Conservation (phyloP, 2,797 vertebrate genomes). For the Botia kubotai region DNA sequence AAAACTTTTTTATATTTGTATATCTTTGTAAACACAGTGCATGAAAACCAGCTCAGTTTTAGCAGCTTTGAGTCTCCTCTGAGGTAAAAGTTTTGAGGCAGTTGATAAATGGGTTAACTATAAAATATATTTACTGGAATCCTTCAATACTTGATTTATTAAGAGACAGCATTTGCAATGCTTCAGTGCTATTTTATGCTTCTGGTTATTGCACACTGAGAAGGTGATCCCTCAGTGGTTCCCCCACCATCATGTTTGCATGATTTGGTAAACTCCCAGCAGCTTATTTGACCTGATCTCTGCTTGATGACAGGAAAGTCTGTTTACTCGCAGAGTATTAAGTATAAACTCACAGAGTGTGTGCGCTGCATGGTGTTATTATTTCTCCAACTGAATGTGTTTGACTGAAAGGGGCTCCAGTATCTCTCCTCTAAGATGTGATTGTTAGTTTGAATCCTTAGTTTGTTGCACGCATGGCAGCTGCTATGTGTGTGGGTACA, state of each 20-base stretch:
- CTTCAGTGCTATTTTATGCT: slow-evolving; percentile 2
- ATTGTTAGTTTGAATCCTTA: not conserved
- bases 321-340: not conserved
- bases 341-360: not conserved
- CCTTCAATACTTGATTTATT: not conserved
- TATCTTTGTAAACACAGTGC: too few species aligned
- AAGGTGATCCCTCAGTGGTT: not conserved
- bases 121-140: not conserved
- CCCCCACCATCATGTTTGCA: not conserved
- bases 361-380: too few species aligned
- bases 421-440: slow-evolving; percentile 3
- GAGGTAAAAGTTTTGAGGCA: not conserved
- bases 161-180: slow-evolving; percentile 6
- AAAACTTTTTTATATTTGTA: too few species aligned
- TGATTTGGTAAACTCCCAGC: not conserved
- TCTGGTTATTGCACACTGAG: not conserved
- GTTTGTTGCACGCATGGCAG: not conserved
- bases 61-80: too few species aligned
- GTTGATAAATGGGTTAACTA: not conserved
- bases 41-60: too few species aligned
- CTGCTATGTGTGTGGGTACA: slow-evolving; percentile 5
- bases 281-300: slow-evolving; percentile 2
- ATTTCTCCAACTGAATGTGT: not conserved
- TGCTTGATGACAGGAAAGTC: not conserved
- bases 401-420: not conserved